Conservation (phyloP, 2,797 vertebrate species). For the Eutrigla gurnardus region DNA sequence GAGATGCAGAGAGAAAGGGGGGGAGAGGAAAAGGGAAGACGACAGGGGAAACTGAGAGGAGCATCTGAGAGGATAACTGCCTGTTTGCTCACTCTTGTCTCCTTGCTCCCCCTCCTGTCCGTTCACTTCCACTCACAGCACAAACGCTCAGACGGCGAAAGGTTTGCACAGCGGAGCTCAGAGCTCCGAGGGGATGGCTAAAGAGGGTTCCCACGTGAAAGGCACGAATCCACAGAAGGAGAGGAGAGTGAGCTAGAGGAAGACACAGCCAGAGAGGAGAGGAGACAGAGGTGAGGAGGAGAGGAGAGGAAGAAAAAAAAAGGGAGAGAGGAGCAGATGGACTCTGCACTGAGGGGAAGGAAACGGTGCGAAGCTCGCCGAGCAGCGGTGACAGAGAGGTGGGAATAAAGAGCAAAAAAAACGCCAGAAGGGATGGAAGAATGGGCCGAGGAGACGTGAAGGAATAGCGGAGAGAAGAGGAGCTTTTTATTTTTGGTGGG, state of each 20-base stretch:
- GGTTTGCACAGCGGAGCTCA: conserved; percentile 70
- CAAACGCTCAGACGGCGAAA: conserved; percentile 68
- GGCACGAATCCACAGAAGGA: conserved; percentile 70
- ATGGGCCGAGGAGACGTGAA: conserved; percentile 71
- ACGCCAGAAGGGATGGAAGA: conserved; percentile 70
- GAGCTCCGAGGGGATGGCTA: conserved; percentile 70
- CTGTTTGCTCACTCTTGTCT: conserved; percentile 81
- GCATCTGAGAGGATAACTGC: conserved; percentile 79
- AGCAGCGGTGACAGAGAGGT: conserved; percentile 73
- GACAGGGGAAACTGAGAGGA: conserved; percentile 68
- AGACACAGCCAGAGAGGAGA: conserved; percentile 52
- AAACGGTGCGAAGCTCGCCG: conserved; percentile 61
- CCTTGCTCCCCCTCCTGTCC: conserved; percentile 79
- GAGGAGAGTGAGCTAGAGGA: conserved; percentile 69
- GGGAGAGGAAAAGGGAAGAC: conserved; percentile 56
- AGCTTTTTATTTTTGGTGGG: conserved; percentile 53
- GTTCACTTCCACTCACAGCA: conserved; percentile 77
- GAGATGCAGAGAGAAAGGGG: conserved; percentile 61
- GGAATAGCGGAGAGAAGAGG: conserved; percentile 67
- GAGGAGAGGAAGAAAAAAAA: conserved; percentile 39
- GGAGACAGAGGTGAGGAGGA: conserved; percentile 31
- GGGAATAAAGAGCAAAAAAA: conserved; percentile 67
- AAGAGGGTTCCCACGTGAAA: conserved; percentile 78
- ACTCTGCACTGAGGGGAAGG: conserved; percentile 69
- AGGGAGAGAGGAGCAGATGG: conserved; percentile 77